A percentile compares a stretch with the other conserved stretches of the same genome.
These are phyloP conservation scores for Spinibarbus caldwelli DNA, from an alignment of 2,797 vertebrate genomes.

Conservation along the genomic window DNA sequence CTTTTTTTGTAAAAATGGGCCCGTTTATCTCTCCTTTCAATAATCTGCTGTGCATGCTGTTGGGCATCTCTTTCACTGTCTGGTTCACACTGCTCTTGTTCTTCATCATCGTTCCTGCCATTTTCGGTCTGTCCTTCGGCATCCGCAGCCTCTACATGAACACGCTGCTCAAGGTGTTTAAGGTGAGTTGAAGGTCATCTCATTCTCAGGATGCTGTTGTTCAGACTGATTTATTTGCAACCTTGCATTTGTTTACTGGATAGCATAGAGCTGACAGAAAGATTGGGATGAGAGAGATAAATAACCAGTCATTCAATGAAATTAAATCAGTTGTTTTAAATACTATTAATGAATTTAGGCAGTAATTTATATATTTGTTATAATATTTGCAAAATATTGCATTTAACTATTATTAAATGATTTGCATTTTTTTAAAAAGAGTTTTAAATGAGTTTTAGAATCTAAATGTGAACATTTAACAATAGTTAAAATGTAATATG, in stretches of 20 bases:
- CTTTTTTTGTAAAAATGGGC: slow-evolving; percentile 68
- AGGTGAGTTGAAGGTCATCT: slow-evolving; percentile 76
- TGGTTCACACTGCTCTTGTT: slow-evolving; percentile 97
- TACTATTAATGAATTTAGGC: neutral
- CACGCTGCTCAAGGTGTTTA: slow-evolving; percentile 90
- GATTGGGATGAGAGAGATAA: neutral
- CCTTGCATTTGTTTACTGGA: neutral
- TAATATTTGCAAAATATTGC: neutral
- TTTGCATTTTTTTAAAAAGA: too few species aligned
- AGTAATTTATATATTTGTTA: neutral
- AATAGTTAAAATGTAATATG: too few species aligned
- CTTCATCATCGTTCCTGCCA: slow-evolving; percentile 96
- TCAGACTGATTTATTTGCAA: neutral
- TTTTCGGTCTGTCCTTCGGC: slow-evolving; percentile 96
- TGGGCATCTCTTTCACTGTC: slow-evolving; percentile 96
- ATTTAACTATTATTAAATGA: neutral
- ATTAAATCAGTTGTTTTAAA: neutral
- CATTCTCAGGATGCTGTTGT: neutral
- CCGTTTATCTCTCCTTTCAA: slow-evolving; percentile 86
- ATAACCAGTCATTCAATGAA: neutral
- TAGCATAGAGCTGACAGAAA: neutral
- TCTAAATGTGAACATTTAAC: too few species aligned
- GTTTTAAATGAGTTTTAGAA: too few species aligned
- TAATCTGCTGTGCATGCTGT: slow-evolving; percentile 91
- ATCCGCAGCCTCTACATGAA: slow-evolving; percentile 97